Percentiles rank a stretch among this genome's conserved stretches.
These are phyloP conservation scores for Philereme vetulata DNA, from an alignment of 2,888 invertebrate species.

Conservation along the genomic window DNA sequence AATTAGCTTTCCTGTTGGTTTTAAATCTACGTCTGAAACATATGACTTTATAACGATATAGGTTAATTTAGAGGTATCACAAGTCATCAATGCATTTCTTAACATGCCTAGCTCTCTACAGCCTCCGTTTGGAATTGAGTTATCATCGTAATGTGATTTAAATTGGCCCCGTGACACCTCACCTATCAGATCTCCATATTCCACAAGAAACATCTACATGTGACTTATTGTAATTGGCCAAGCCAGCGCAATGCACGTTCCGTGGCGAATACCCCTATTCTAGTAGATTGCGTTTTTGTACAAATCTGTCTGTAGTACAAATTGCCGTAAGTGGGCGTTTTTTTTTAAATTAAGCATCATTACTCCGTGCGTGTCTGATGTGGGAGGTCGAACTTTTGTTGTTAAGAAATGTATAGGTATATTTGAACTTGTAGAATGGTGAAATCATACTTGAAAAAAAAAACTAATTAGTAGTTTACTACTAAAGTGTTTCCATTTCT, in stretches of 20 bases:
- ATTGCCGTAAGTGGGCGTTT: conserved; percentile 41
- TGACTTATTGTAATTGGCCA: conserved; percentile 62
- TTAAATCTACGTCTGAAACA: too few species aligned
- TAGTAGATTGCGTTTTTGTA: conserved; percentile 62
- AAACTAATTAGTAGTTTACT: too few species aligned
- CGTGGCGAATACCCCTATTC: conserved; percentile 55
- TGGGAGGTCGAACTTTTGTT: conserved; percentile 16
- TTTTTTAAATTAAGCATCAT: conserved; percentile 42
- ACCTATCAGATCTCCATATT: conserved; percentile 41
- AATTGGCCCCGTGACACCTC: conserved; percentile 75
- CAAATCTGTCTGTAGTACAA: conserved; percentile 39
- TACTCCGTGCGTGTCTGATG: conserved; percentile 36
- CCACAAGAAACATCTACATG: conserved; percentile 46
- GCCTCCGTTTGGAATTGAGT: conserved; percentile 68
- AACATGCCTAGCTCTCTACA: conserved; percentile 29
- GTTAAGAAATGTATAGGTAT: background rate
- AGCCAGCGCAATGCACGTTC: conserved; percentile 50
- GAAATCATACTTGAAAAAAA: too few species aligned
- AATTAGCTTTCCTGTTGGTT: too few species aligned
- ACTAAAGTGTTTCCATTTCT: too few species aligned
- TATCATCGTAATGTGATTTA: conserved; percentile 79
- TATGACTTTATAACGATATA: too few species aligned
- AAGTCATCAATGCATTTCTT: conserved; percentile 33
- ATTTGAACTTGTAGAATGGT: background rate
- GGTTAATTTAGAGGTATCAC: background rate